phyloP scores from a whole-genome alignment of 2,888 invertebrate genomes.

The Agelastica alni region DNA sequence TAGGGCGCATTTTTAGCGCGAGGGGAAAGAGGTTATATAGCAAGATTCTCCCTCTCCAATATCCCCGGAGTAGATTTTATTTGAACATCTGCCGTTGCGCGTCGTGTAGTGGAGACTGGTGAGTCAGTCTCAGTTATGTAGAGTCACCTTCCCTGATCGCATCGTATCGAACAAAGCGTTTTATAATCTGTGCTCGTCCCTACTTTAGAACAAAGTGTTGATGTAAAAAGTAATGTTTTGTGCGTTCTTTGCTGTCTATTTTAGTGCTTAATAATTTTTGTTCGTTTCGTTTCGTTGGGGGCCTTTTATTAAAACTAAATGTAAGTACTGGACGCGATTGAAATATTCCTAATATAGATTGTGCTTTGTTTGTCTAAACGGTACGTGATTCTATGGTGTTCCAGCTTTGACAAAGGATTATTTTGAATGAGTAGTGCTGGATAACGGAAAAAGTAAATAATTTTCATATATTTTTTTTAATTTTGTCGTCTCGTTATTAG shows the following conservation, averaged over 20 bases:
- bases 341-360: slow-evolving; percentile 19
- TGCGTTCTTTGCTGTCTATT: slow-evolving; percentile 17
- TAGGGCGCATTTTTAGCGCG: slow-evolving; percentile 25
- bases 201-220: slow-evolving; percentile 10
- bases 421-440: slow-evolving; percentile 27
- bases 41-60: slow-evolving; percentile 29
- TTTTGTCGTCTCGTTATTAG: slow-evolving; percentile 15
- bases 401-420: slow-evolving; percentile 31
- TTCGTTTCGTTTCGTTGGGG: slow-evolving; percentile 22
- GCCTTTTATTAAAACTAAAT: slow-evolving; percentile 22
- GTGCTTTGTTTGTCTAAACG: slow-evolving; percentile 32
- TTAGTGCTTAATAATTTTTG: slow-evolving; percentile 21
- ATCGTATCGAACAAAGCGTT: slow-evolving; percentile 21
- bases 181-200: slow-evolving; percentile 14
- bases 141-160: slow-evolving; percentile 19
- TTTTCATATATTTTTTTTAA: slow-evolving; percentile 20
- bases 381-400: slow-evolving; percentile 28
- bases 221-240: slow-evolving; percentile 21
- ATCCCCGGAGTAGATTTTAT: slow-evolving; percentile 45
- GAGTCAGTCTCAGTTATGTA: slow-evolving; percentile 33
- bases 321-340: slow-evolving; percentile 29
- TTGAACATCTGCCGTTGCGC: slow-evolving; percentile 46
- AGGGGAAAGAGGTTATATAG: slow-evolving; percentile 32
- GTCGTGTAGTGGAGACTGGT: slow-evolving; percentile 42
- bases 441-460: slow-evolving; percentile 34